A percentile compares a stretch with the other conserved stretches of the same genome.
Conservation (phyloP, 2,797 vertebrate genomes). For the Halcyon smyrnensis region DNA sequence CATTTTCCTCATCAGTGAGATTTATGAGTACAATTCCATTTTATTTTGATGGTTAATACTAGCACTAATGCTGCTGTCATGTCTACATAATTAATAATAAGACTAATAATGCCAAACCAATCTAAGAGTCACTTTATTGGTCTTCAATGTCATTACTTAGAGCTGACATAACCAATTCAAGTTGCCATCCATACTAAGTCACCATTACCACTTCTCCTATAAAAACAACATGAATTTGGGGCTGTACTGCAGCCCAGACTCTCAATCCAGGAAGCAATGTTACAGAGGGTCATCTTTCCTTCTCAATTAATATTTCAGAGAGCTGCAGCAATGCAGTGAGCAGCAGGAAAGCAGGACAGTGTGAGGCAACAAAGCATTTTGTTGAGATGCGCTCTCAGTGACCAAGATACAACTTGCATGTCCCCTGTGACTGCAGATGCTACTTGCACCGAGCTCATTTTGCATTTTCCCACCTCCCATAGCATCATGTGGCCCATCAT, state of each 20-base stretch:
- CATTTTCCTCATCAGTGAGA: slow-evolving; percentile 21
- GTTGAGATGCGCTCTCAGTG: neutral
- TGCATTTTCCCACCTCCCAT: neutral
- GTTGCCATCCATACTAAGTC: neutral
- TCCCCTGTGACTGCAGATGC: neutral
- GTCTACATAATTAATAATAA: slow-evolving; percentile 67
- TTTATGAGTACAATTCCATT: slow-evolving; percentile 61
- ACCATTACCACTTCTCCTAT: neutral
- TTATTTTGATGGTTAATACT: slow-evolving; percentile 64
- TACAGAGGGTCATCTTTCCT: neutral
- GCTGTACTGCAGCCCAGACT: neutral
- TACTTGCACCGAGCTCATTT: neutral
- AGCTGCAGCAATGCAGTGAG: neutral
- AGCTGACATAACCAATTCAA: slow-evolving; percentile 58
- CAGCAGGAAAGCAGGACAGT: neutral
- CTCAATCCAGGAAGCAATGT: neutral
- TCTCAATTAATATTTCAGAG: neutral
- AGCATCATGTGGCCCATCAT: rapidly evolving
- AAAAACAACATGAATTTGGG: neutral
- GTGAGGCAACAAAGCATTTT: neutral
- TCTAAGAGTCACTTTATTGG: slow-evolving; percentile 51
- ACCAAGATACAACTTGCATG: neutral
- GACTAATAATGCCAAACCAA: slow-evolving; percentile 54
- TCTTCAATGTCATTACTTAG: slow-evolving; percentile 45
- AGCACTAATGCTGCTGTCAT: slow-evolving; percentile 43